Evolutionary conservation across 2,888 invertebrate genomes (phyloP), one percentile per base, ranked within the genome.

Genomic region (Caenorhabditis afra): DNA sequence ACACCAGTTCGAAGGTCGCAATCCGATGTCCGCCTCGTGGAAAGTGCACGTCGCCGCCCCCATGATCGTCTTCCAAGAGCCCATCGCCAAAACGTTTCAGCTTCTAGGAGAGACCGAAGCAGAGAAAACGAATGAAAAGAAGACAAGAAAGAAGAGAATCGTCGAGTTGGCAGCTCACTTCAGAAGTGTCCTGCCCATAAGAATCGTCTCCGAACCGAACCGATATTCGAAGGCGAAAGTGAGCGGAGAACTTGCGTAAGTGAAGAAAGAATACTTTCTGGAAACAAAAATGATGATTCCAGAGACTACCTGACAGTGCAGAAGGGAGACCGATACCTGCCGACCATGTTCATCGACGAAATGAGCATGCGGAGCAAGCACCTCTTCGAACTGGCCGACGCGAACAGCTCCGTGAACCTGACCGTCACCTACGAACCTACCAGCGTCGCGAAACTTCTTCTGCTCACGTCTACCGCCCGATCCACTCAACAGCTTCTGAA

Each of bases 271-370:
- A n/a, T 12, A 41, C 4, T 37, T 8, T 37, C 11, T 5, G 11
- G 14, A 45, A 35, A 41, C 22, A 20, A 37, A 50, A 52, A 3
- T 29, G 29, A 29, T 29, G 7, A 2, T 41, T 79, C 52, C 64
- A 78, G 82, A 8, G 77, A 81, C 35, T 75, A 75, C 16, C 53
- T 82, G 35, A 67, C 68, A 18, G 50, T 66, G 18, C 64, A 64
- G 14, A 16, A 39, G n/a, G 23, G 8, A 8, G 39, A 49, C 22
- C 61, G 73, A 49, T 95, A 95, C 90, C 91, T 96, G 78, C 97
- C 97, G 22, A 94, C 96, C 80, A 91, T 96, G 8, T 94, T 94
- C 86, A 93, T 94, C 82, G 95, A 97, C 91, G 93, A 94, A 82
- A 92, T 97, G 57, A 94, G 94, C 90, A 94, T 94, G 65, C 93